A percentile compares a stretch with the other conserved stretches of the same genome.
phyloP scores from a whole-genome alignment of 2,797 vertebrate genomes.

The Podargus strigoides region DNA sequence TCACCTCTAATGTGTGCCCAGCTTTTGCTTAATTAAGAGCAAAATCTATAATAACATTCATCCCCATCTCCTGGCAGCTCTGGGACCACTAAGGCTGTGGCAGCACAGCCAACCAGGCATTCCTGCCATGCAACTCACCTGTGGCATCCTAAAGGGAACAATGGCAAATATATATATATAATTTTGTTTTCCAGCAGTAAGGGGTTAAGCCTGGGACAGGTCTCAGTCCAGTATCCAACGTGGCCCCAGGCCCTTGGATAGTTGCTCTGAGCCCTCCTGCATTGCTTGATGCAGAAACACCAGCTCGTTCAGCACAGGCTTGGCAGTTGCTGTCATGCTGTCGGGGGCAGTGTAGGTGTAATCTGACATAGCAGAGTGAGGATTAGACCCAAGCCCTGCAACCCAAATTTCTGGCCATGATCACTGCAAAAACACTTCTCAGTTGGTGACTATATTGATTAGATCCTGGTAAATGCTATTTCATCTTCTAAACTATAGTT shows the following conservation, averaged over 20 bases:
- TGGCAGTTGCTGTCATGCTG: not conserved
- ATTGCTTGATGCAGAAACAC: not conserved
- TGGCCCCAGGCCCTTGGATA: not conserved
- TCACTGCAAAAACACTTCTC: not conserved
- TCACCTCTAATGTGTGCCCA: not conserved
- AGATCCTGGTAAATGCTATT: not conserved
- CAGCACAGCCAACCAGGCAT: not conserved
- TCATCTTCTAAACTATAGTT: not conserved
- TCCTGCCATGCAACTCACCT: accelerated
- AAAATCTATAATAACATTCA: not conserved
- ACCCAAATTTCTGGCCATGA: not conserved
- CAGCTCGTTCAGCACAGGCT: accelerated
- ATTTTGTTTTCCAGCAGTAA: not conserved
- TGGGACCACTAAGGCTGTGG: not conserved
- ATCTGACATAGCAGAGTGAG: not conserved
- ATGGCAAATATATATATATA: not conserved
- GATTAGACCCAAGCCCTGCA: not conserved
- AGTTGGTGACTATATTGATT: not conserved
- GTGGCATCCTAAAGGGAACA: not conserved
- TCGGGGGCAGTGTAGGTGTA: not conserved
- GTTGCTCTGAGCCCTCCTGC: not conserved
- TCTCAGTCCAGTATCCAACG: accelerated
- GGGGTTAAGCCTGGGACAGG: not conserved
- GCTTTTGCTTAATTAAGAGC: slow-evolving; percentile 2
- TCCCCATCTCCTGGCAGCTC: not conserved